These are phyloP conservation scores for Calliphora vicina DNA, from an alignment of 1,140 invertebrate genomes.

Conservation along the genomic window DNA sequence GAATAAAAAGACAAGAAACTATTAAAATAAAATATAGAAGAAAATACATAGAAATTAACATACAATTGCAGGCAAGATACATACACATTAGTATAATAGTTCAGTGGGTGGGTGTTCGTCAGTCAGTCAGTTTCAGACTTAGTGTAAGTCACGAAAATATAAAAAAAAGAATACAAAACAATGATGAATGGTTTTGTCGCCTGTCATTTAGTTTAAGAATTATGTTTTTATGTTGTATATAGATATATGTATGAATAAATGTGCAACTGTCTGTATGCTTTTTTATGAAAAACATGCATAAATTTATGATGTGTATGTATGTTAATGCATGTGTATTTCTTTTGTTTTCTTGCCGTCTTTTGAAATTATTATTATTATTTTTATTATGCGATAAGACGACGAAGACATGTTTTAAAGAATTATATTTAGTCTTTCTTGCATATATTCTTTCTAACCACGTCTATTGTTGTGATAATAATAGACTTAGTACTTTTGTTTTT, in stretches of 20 bases:
- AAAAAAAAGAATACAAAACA: slow-evolving; percentile 7
- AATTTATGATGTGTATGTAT: neutral
- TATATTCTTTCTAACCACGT: neutral
- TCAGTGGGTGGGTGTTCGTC: slow-evolving; percentile 18
- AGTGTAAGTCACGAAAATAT: neutral
- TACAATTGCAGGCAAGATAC: neutral
- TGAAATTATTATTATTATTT: neutral
- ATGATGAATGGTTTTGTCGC: slow-evolving; percentile 32
- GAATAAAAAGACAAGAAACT: slow-evolving; percentile 7
- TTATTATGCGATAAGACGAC: slow-evolving; percentile 13
- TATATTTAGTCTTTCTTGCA: neutral
- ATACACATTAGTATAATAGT: neutral
- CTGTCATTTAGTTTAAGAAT: slow-evolving; percentile 28
- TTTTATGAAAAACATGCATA: no score
- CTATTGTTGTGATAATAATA: slow-evolving; percentile 4
- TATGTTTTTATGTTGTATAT: slow-evolving; percentile 2
- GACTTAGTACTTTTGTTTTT: slow-evolving; percentile 5
- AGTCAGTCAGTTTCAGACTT: neutral
- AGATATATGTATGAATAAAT: neutral
- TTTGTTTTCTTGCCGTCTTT: neutral
- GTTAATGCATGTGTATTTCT: neutral
- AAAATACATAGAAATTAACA: neutral
- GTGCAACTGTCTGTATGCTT: neutral
- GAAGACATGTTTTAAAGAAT: neutral
- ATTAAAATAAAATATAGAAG: neutral